Base-by-base conservation (phyloP, 2,888 invertebrate genomes). In the Fragum sueziense region DNA sequence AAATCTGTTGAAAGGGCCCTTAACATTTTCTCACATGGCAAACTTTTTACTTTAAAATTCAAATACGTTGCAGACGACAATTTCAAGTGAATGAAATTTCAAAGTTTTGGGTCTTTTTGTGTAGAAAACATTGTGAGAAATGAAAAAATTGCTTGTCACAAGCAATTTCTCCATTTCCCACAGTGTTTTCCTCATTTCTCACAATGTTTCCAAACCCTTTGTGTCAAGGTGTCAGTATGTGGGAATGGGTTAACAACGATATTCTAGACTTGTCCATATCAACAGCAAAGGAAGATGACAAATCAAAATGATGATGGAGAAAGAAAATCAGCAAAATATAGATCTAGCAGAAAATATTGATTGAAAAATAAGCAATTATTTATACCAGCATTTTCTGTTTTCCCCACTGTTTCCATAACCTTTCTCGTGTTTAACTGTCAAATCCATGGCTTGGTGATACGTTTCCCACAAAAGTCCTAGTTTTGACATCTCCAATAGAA, bases 131-230 rank as follows among this genome's bases (percentile, higher is more conserved):
- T n/a, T n/a, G n/a, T 29, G 61, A n/a, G 31, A 27, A 61, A 61
- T 22, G 61, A 9, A 61, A 31, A 61, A 29, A 61, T 29, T 61
- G 9, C 61, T 61, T 3, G 61, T 61, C 1, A 31, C 61, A 1
- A 61, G 61, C 61, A 61, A 3, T 61, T 29, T 61, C 33, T 61
- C n/a, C 61, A 17, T 61, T 29, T 29, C 61, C 33, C 33, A 17
- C 29, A 31, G 25, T 22, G 20, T 57, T n/a, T n/a, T 57, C 57
- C 25, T 25, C 57, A 22, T 57, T 57, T 57, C n/a, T 22, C 57
- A 57, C 57, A 57, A 25, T 4, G 57, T 22, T 57, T 57, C 25
- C 57, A 22, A 2, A 17, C 47, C 47, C 6, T 20, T 47, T n/a
- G 1, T 20, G n/a, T 2, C 17, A 1, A 47, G 6, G n/a, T 3